Percentiles rank a stretch among this genome's conserved stretches.
Evolutionary conservation across 2,113 vertebrate species (phyloP).

Genomic region (Rynchops niger): DNA sequence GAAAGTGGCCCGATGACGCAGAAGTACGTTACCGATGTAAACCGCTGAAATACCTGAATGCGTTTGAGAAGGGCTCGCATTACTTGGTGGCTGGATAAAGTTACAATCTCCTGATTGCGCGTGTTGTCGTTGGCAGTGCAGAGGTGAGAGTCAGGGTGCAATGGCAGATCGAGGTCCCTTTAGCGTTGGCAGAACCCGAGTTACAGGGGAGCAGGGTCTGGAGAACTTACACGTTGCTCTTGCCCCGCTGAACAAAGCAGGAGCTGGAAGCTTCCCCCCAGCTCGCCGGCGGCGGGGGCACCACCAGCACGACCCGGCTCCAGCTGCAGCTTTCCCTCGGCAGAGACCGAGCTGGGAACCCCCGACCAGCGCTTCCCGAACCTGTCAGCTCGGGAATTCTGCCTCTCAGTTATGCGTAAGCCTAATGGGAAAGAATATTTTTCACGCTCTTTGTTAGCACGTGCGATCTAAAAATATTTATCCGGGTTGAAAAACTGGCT

Average conservation of each 20-base stretch:
- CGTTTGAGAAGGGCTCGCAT: not conserved
- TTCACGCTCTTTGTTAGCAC: not conserved
- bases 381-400: not conserved
- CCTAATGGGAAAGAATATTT: not conserved
- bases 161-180: not conserved
- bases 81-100: too few relatives aligned
- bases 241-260: not conserved
- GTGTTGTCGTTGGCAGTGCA: not conserved
- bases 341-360: not conserved
- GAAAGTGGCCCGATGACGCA: not conserved
- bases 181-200: accelerated
- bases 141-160: not conserved
- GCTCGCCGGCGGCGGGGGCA: not conserved
- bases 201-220: not conserved
- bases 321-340: not conserved
- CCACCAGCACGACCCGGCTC: not conserved
- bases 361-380: not conserved
- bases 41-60: not conserved
- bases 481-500: not conserved
- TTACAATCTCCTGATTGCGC: accelerated
- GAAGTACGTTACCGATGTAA: accelerated
- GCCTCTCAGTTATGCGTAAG: not conserved
- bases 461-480: not conserved
- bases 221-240: not conserved
- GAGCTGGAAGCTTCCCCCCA: not conserved